These are phyloP conservation scores for Centropus unirufus DNA, from an alignment of 2,113 vertebrate genomes.

Conservation along the genomic window DNA sequence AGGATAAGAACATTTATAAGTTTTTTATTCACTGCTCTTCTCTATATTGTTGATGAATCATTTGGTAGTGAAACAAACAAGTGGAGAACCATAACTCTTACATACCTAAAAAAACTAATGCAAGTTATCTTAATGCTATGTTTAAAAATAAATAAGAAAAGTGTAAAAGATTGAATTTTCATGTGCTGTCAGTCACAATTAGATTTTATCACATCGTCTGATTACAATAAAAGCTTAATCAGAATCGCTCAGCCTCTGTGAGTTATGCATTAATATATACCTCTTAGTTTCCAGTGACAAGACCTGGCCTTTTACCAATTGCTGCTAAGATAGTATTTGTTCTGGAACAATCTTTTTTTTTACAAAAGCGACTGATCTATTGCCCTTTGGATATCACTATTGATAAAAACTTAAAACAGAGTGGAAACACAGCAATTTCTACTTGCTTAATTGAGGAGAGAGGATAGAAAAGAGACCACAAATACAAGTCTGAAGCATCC, in stretches of 20 bases:
- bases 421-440: neutral
- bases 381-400: neutral
- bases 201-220: neutral
- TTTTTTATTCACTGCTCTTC: neutral
- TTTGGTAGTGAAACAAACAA: neutral
- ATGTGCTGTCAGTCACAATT: neutral
- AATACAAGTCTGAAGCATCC: neutral
- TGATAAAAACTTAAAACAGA: neutral
- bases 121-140: neutral
- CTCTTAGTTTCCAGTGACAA: neutral
- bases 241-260: neutral
- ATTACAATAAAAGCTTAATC: neutral
- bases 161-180: neutral
- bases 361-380: neutral
- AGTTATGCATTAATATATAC: neutral
- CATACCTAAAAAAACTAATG: neutral
- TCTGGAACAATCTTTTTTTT: neutral
- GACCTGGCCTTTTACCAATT: neutral
- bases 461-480: neutral
- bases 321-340: neutral
- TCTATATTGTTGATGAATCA: neutral
- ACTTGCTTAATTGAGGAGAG: neutral
- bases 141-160: neutral
- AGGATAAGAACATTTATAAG: neutral
- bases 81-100: neutral